phyloP scores from a whole-genome alignment of 2,888 invertebrate species.

The Marasmarcha lunaedactyla region DNA sequence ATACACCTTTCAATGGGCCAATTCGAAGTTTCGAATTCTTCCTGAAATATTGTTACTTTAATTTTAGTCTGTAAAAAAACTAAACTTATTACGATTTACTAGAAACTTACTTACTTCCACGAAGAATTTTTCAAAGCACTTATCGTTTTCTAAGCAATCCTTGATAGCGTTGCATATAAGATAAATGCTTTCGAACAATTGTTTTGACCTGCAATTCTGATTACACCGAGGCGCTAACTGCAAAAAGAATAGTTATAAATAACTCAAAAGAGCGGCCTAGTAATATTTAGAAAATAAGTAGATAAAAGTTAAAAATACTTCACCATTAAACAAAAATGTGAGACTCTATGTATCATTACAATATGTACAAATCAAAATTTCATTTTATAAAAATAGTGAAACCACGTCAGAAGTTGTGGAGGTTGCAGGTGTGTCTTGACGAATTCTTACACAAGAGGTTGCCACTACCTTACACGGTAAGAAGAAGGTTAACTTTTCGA shows the following conservation, averaged over 20 bases:
- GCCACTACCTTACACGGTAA: no score
- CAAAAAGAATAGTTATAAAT: constrained; percentile 6
- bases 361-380: background rate
- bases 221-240: constrained; percentile 44
- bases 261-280: no score
- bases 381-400: background rate
- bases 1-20: constrained; percentile 59
- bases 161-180: constrained; percentile 43
- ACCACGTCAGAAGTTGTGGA: no score
- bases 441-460: no score
- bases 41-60: constrained; percentile 24
- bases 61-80: no score
- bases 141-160: constrained; percentile 36
- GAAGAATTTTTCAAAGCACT: constrained; percentile 41
- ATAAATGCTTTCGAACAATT: constrained; percentile 43
- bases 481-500: no score
- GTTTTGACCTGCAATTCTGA: constrained; percentile 48
- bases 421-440: no score
- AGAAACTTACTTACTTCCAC: constrained; percentile 42
- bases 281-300: no score
- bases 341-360: background rate
- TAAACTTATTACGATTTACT: no score
- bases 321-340: background rate
- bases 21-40: constrained; percentile 50
- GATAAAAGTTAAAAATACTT: background rate